Base-by-base conservation (phyloP, 2,797 vertebrate species). In the Chlorospingus semifuscus region DNA sequence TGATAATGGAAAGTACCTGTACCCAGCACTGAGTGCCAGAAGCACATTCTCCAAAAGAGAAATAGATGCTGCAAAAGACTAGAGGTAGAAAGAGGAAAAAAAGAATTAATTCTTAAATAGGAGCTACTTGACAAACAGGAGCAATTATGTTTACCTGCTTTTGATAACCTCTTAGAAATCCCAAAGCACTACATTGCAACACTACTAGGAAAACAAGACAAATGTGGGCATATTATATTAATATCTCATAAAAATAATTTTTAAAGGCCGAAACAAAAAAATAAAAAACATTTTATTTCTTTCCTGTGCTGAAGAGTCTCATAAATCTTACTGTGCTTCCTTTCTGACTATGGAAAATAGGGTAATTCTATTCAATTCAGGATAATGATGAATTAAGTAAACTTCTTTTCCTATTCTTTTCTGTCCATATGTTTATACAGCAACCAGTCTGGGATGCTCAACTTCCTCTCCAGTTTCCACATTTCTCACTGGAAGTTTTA, bases 261-360 rank as follows among this genome's bases (percentile, higher is more conserved):
- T 56, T 83, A 68, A 92, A 91, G 37, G 17, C 55, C 83, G 39
- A 89, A 93, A 86, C 41, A 94, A 93, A 94, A 44, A 83, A 60
- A 32, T 75, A 65, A 76, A 83, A 87, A 74, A 26, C 41, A 89
- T 27, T 82, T 85, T 21, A 65, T 85, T 34, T 93, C 32, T 92
- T 23, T 78, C 72, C 42, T 59, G 41, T 61, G 47, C 50, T 78
- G 44, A 75, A 65, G 9, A 56, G 20, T 32, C 34, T 90, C 27
- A 61, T 89, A 78, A 92, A 78, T 83, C 50, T 88, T 50, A 53
- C 4, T 63, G 39, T 46, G n/a, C 11, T 87, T 93, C 57, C 79
- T 91, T 81, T 37, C 44, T 83, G 32, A 66, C 14, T 36, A 53
- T 18, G 11, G 32, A 89, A 92, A 93, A 72, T 15, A 78, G 18